These are phyloP conservation scores for Sturnus vulgaris DNA, from an alignment of 2,113 vertebrate genomes.

Conservation along the genomic window DNA sequence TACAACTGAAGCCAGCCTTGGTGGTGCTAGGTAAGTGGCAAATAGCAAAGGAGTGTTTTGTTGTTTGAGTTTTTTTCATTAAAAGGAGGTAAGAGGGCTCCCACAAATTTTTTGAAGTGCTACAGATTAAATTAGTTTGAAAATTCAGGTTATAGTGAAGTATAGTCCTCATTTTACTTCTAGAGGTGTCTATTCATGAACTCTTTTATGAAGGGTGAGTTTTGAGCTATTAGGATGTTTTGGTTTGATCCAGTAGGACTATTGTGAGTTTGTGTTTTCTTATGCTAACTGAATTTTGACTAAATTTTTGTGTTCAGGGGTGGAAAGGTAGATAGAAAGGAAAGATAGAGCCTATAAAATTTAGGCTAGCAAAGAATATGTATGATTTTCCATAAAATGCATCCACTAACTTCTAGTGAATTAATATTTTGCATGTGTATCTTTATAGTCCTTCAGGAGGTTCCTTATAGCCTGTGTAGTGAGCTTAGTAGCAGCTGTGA, in stretches of 20 bases:
- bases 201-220: not conserved
- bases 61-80: not conserved
- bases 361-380: not conserved
- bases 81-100: not conserved
- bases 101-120: not conserved
- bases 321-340: not conserved
- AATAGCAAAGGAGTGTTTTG: not conserved
- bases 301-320: not conserved
- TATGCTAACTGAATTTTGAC: not conserved
- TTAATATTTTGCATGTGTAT: not conserved
- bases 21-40: not conserved
- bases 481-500: not conserved
- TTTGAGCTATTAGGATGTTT: not conserved
- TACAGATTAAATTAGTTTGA: not conserved
- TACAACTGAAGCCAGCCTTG: not conserved
- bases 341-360: not conserved
- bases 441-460: not conserved
- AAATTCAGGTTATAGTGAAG: not conserved
- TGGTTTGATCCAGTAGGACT: not conserved
- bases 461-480: not conserved
- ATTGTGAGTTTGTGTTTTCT: not conserved
- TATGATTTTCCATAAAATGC: not conserved
- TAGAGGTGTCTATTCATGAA: not conserved
- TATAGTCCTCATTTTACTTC: not conserved
- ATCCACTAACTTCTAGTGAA: not conserved